A percentile compares a stretch with the other conserved stretches of the same genome.
Conservation (phyloP, 2,888 invertebrate genomes). For the Caenorhabditis japonica region DNA sequence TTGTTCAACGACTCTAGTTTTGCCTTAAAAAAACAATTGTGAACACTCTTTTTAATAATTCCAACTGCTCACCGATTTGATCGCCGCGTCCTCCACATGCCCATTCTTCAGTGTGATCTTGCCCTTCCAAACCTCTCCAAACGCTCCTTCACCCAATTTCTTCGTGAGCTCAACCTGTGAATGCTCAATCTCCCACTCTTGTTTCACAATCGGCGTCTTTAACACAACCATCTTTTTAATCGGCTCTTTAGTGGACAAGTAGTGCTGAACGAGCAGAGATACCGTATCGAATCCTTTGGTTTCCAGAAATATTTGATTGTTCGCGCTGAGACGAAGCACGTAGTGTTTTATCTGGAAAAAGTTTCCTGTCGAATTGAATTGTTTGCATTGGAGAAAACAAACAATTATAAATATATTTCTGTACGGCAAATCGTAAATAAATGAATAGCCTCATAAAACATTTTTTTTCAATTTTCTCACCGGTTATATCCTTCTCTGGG, state of each 20-base stretch:
- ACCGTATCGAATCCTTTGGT: constrained; percentile 51
- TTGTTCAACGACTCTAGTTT: constrained; percentile 65
- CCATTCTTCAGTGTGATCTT: constrained; percentile 47
- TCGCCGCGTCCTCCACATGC: constrained; percentile 38
- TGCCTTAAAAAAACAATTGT: constrained; percentile 51
- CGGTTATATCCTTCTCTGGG: no score
- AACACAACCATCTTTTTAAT: constrained; percentile 50
- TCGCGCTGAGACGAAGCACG: constrained; percentile 34
- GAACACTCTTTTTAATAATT: not conserved
- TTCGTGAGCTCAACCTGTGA: constrained; percentile 64
- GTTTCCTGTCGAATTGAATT: no score
- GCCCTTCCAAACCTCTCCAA: constrained; percentile 66
- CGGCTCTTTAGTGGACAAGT: constrained; percentile 48
- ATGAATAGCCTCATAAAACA: no score
- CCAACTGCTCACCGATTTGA: constrained; percentile 22
- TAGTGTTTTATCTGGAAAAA: constrained; percentile 44
- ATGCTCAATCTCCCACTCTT: constrained; percentile 68
- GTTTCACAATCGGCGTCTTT: constrained; percentile 53
- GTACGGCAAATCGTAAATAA: no score
- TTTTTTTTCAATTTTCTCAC: no score
- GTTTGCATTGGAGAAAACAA: no score
- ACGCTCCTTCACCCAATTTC: constrained; percentile 72
- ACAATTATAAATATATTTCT: no score
- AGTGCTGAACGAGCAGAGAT: constrained; percentile 32
- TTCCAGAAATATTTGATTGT: constrained; percentile 48